Percentiles rank a stretch among this genome's conserved stretches.
Evolutionary conservation across 1,140 invertebrate genomes (phyloP).

Genomic region (Bombus superbus): DNA sequence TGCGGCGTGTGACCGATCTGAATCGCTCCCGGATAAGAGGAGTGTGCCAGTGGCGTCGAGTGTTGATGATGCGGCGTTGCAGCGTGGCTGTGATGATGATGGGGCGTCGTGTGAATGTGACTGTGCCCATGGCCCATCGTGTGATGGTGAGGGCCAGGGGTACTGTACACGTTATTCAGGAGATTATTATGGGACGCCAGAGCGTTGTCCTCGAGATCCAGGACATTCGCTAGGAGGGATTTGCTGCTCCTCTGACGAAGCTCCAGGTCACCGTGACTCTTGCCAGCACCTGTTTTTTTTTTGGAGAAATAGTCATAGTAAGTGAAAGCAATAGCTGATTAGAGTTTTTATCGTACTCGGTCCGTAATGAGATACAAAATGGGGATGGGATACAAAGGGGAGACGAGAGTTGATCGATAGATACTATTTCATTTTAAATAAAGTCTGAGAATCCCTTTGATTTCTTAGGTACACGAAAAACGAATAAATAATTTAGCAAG

Average conservation of each 20-base stretch:
- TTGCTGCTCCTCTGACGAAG: slow-evolving; percentile 90
- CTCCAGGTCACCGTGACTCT: slow-evolving; percentile 87
- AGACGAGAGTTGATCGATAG: background rate
- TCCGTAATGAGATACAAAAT: background rate
- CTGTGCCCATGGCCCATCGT: slow-evolving; percentile 78
- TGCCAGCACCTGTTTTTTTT: slow-evolving; percentile 80
- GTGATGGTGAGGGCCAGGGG: slow-evolving; percentile 80
- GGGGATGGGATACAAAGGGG: background rate
- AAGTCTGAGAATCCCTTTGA: background rate
- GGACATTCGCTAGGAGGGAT: slow-evolving; percentile 96
- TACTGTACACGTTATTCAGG: slow-evolving; percentile 81
- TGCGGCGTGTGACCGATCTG: slow-evolving; percentile 81
- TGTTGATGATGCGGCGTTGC: slow-evolving; percentile 80
- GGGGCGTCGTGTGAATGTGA: slow-evolving; percentile 79
- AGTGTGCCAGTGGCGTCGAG: slow-evolving; percentile 75
- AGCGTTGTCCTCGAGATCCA: slow-evolving; percentile 93
- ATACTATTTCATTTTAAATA: background rate
- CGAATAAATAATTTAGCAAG: background rate
- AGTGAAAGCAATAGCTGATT: background rate
- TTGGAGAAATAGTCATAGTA: background rate
- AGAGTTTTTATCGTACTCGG: background rate
- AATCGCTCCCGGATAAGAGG: slow-evolving; percentile 75
- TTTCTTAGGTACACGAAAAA: background rate
- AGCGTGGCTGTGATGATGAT: slow-evolving; percentile 80
- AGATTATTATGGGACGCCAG: slow-evolving; percentile 81